Conservation (phyloP, 2,113 vertebrate genomes). For the Butastur rufipennis region DNA sequence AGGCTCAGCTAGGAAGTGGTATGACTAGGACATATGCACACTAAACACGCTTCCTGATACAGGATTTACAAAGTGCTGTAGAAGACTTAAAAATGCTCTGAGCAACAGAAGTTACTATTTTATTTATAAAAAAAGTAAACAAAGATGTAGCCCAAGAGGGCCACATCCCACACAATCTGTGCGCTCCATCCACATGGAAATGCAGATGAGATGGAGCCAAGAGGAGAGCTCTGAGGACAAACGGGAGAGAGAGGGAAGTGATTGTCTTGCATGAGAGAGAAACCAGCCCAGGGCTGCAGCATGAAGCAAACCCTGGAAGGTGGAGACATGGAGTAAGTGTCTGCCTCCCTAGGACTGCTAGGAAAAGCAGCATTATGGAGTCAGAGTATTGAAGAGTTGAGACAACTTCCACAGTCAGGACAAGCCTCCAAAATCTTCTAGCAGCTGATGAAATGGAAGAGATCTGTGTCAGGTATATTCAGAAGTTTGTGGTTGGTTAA, state of each 20-base stretch:
- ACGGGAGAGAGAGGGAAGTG: not conserved
- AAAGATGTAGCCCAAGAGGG: not conserved
- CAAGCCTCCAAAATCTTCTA: not conserved
- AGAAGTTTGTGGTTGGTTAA: not conserved
- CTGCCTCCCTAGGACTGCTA: not conserved
- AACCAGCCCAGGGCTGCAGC: not conserved
- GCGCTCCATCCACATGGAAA: not conserved
- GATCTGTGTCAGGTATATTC: not conserved
- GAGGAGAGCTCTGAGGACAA: not conserved
- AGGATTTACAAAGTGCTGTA: not conserved
- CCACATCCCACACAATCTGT: not conserved
- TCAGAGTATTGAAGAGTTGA: not conserved
- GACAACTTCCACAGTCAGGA: not conserved
- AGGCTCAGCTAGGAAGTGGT: not conserved
- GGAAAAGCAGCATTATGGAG: not conserved
- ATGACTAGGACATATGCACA: accelerated
- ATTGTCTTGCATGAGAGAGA: not conserved
- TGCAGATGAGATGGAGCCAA: not conserved
- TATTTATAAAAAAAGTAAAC: not conserved
- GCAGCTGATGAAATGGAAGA: not conserved
- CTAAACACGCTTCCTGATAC: not conserved
- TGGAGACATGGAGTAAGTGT: not conserved
- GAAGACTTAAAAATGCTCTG: not conserved
- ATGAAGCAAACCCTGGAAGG: not conserved
- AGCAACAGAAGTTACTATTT: not conserved